Conservation (phyloP, 2,888 invertebrate genomes). For the Notocelia uddmanniana region DNA sequence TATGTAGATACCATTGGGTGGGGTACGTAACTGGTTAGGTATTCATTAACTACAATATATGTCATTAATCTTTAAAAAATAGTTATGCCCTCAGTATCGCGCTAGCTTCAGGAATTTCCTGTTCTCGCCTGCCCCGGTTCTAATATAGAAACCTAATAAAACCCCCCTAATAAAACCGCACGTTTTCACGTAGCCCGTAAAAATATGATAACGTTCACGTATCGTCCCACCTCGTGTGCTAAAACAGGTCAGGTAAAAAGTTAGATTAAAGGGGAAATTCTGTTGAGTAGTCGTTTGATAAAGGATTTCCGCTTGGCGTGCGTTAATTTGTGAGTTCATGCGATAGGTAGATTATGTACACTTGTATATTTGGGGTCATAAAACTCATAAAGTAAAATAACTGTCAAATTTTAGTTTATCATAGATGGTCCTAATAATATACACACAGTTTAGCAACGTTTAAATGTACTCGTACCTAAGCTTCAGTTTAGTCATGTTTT, state of each 20-base stretch:
- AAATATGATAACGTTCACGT: conserved; percentile 85
- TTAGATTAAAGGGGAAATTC: conserved; percentile 35
- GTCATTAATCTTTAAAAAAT: not conserved
- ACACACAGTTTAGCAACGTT: not conserved
- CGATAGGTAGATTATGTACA: no score
- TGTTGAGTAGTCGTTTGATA: conserved; percentile 6
- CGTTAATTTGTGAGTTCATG: not conserved
- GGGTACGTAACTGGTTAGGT: not conserved
- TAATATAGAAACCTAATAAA: conserved; percentile 84
- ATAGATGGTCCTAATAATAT: not conserved
- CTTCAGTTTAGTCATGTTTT: no score
- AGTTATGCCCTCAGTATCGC: conserved; percentile 45
- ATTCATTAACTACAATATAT: not conserved
- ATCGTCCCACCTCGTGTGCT: conserved; percentile 54
- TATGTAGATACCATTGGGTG: no score
- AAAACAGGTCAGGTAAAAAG: conserved; percentile 32
- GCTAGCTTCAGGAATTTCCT: conserved; percentile 64
- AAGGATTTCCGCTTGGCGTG: conserved; percentile 17
- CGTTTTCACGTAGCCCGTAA: conserved; percentile 83
- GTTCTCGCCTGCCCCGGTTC: conserved; percentile 61
- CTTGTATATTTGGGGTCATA: no score
- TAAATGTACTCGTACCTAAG: no score
- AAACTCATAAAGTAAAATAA: not conserved
- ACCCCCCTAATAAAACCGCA: conserved; percentile 77
- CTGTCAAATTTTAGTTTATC: not conserved